Conservation (phyloP, 2,888 invertebrate species). For the Nomada goodeniana region DNA sequence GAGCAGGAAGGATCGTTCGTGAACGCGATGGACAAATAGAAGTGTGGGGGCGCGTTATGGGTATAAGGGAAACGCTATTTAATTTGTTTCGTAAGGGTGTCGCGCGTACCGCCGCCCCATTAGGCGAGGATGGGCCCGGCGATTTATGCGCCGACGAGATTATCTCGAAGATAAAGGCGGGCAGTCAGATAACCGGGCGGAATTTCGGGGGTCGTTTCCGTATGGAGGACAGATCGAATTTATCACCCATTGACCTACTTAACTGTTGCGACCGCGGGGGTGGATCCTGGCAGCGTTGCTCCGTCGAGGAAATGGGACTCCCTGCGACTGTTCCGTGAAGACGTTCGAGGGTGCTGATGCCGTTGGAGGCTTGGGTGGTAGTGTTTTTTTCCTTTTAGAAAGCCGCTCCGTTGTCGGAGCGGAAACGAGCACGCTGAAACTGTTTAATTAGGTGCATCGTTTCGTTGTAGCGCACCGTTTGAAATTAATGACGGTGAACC, state of each 20-base stretch:
- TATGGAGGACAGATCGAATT: constrained; percentile 73
- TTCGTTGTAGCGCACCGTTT: too few relatives aligned
- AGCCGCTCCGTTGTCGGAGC: too few relatives aligned
- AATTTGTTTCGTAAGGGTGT: constrained; percentile 75
- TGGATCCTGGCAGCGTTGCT: constrained; percentile 33
- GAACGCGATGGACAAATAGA: neutral
- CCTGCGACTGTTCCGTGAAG: constrained; percentile 51
- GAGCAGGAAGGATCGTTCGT: constrained; percentile 31
- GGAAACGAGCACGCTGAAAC: too few relatives aligned
- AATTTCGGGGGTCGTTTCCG: constrained; percentile 59
- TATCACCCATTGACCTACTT: constrained; percentile 79
- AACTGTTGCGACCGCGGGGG: constrained; percentile 48
- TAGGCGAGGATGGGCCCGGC: constrained; percentile 70
- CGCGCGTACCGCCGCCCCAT: constrained; percentile 66
- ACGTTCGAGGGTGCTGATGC: neutral
- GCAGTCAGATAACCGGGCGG: constrained; percentile 69
- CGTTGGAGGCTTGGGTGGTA: neutral
- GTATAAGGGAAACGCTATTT: constrained; percentile 65
- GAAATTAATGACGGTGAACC: too few relatives aligned
- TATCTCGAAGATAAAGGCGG: constrained; percentile 75
- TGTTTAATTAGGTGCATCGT: too few relatives aligned
- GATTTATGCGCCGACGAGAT: constrained; percentile 77
- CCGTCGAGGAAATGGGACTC: constrained; percentile 61
- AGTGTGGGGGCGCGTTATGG: neutral
- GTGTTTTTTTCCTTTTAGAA: too few relatives aligned